phyloP scores from a whole-genome alignment of 2,797 vertebrate species.

The Clarias platycephalus region DNA sequence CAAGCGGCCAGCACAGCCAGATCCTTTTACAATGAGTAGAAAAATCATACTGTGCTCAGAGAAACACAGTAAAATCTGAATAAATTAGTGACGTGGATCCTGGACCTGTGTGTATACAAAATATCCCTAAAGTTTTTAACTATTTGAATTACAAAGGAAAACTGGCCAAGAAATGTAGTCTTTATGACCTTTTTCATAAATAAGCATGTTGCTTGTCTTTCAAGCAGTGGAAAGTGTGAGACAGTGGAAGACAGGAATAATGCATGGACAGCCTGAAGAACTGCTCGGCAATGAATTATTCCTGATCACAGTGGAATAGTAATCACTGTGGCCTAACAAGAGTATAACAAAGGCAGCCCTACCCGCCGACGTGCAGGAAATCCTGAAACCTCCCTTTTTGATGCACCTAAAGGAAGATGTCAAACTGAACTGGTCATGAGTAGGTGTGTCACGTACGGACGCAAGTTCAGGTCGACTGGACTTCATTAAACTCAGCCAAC shows the following conservation, averaged over 20 bases:
- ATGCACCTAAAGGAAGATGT: not conserved
- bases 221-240: not conserved
- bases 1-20: not conserved
- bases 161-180: not conserved
- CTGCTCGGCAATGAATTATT: constrained; percentile 23
- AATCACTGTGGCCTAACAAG: not conserved
- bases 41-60: not conserved
- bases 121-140: not conserved
- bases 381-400: not conserved
- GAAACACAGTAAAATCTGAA: not conserved
- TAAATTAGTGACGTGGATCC: not conserved
- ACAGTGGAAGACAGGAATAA: not conserved
- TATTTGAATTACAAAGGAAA: not conserved
- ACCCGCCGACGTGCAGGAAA: not conserved
- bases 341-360: not conserved
- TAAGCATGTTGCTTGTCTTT: not conserved
- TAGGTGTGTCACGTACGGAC: too few relatives aligned
- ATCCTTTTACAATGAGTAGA: not conserved
- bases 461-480: too few relatives aligned
- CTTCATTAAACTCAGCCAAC: not conserved
- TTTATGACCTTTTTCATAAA: not conserved
- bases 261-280: not conserved
- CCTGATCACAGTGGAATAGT: constrained; percentile 18
- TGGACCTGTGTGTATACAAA: too few relatives aligned
- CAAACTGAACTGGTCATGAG: not conserved